Evolutionary conservation across 2,797 vertebrate genomes (phyloP).

Genomic region (Ptychobarbus kaznakovi): DNA sequence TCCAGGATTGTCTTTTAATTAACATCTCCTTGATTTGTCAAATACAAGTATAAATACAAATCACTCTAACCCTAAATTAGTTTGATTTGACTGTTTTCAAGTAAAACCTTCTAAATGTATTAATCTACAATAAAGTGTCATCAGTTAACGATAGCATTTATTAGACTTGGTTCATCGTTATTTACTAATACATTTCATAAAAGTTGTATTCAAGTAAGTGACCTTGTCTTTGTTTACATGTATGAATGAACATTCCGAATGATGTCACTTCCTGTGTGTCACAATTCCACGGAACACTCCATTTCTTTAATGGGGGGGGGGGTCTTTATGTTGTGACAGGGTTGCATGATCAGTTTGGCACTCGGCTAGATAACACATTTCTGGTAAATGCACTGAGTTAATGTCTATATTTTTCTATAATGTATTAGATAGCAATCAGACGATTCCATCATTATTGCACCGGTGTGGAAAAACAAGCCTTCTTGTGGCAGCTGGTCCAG

Average conservation of each 20-base stretch:
- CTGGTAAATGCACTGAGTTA: neutral
- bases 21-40: neutral
- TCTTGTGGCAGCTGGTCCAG: neutral
- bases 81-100: neutral
- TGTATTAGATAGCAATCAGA: neutral
- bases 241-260: neutral
- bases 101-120: neutral
- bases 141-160: neutral
- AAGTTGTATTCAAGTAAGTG: neutral
- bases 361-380: neutral
- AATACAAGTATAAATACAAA: too few species aligned
- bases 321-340: neutral
- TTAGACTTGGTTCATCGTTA: neutral
- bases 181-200: neutral
- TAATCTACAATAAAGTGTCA: neutral
- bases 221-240: neutral
- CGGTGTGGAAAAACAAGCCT: neutral
- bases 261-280: neutral
- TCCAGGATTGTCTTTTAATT: neutral
- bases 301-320: neutral
- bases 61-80: too few species aligned
- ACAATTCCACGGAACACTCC: neutral
- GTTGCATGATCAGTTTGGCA: neutral
- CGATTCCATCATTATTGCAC: neutral
- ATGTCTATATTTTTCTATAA: neutral